These are phyloP conservation scores for Taxidea taxus DNA, from an alignment of 2,113 vertebrate genomes.

Conservation along the genomic window DNA sequence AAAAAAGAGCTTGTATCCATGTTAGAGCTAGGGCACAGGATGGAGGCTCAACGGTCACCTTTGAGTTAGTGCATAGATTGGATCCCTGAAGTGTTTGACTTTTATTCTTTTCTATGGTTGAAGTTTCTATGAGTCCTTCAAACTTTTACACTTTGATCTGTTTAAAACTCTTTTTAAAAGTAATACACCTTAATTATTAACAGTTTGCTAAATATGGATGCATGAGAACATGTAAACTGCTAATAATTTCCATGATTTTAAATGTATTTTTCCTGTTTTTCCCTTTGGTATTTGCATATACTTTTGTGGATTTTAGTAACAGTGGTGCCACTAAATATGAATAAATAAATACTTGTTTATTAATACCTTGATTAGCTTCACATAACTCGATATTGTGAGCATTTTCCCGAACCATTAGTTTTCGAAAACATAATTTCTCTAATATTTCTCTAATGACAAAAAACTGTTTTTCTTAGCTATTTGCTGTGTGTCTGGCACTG, in stretches of 20 bases:
- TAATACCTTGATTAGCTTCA: neutral
- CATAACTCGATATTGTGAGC: conserved; percentile 1
- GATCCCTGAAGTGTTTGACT: neutral
- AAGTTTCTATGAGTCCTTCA: neutral
- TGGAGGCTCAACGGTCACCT: neutral
- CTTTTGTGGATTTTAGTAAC: neutral
- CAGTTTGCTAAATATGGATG: neutral
- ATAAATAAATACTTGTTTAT: neutral
- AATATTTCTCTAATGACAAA: neutral
- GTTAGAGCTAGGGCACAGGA: neutral
- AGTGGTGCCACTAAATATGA: neutral
- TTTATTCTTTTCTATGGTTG: neutral
- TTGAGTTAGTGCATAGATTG: neutral
- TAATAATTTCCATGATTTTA: neutral
- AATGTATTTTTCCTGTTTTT: neutral
- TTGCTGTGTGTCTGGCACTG: neutral
- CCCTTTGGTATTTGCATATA: neutral
- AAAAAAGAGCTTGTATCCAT: neutral
- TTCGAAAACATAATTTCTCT: conserved; percentile 23
- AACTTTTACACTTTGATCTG: neutral
- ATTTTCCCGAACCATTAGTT: conserved; percentile 12
- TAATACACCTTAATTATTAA: neutral
- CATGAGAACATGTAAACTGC: neutral
- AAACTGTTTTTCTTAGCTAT: conserved; percentile 14
- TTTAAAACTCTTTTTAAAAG: neutral